Evolutionary conservation across 1,140 invertebrate genomes (phyloP).

Genomic region (Gonatopus flavifemur): DNA sequence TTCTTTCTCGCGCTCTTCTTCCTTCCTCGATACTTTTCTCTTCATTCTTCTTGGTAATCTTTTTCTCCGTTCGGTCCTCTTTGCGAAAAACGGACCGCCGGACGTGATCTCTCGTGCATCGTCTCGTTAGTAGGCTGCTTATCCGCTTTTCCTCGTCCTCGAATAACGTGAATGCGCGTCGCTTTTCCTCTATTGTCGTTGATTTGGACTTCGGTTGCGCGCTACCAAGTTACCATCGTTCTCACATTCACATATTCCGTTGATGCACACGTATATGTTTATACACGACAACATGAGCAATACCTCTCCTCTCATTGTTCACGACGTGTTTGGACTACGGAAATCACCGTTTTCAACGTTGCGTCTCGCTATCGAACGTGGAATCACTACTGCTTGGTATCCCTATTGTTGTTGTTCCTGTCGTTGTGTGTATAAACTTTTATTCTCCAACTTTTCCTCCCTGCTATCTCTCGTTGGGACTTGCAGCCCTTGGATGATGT

Average conservation of each 20-base stretch:
- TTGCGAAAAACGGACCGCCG: constrained; percentile 3
- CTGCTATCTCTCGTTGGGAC: too few species aligned
- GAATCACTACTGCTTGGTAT: too few species aligned
- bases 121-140: constrained; percentile 32
- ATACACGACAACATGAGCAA: too few species aligned
- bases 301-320: too few species aligned
- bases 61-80: not conserved
- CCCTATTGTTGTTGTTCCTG: too few species aligned
- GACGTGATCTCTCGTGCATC: constrained; percentile 23
- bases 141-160: constrained; percentile 23
- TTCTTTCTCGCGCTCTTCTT: not conserved
- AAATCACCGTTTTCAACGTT: too few species aligned
- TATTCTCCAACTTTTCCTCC: not conserved
- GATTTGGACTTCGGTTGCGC: constrained; percentile 15
- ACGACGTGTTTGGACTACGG: too few species aligned
- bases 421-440: too few species aligned
- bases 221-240: too few species aligned
- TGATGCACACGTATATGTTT: too few species aligned
- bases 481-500: not conserved
- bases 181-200: constrained; percentile 21
- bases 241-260: too few species aligned
- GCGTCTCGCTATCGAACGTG: too few species aligned
- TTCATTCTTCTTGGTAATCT: not conserved
- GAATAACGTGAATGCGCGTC: constrained; percentile 13
- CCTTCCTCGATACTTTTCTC: constrained; percentile 1